Percentiles rank a stretch among this genome's conserved stretches.
These are phyloP conservation scores for Chondrilla cf. caribensis DNA, from an alignment of 37 sponge, comb jelly and placozoan genomes.

Conservation along the genomic window DNA sequence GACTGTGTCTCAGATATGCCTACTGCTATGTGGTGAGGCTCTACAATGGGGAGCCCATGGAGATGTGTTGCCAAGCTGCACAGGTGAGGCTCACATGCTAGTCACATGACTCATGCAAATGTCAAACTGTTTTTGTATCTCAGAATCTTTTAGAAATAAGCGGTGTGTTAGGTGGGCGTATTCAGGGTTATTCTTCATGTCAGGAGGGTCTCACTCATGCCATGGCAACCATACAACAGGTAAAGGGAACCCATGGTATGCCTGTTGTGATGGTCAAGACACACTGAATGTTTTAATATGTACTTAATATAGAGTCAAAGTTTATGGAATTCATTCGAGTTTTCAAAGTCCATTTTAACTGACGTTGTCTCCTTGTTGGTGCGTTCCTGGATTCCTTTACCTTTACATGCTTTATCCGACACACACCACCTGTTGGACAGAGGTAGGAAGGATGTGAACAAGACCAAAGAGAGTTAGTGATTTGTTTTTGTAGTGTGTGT, in stretches of 20 bases:
- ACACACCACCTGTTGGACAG: conserved; percentile 12
- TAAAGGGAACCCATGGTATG: neutral
- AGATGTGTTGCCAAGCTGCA: conserved; percentile 50
- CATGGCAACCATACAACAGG: conserved; percentile 40
- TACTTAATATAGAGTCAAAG: conserved; percentile 24
- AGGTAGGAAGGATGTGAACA: neutral
- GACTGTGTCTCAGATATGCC: conserved; percentile 14
- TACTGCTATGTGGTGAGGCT: conserved; percentile 63
- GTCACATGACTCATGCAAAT: no score
- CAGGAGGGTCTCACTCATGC: conserved; percentile 46
- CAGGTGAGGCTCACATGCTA: conserved; percentile 37
- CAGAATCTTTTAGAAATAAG: conserved; percentile 44
- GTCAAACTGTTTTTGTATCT: no score
- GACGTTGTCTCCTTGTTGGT: conserved; percentile 39
- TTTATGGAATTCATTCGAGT: conserved; percentile 30
- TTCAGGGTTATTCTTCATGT: conserved; percentile 3
- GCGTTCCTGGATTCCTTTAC: conserved; percentile 10
- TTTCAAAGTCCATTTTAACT: conserved; percentile 10
- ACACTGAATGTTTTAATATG: neutral
- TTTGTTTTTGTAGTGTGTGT: neutral
- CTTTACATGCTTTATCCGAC: conserved; percentile 44
- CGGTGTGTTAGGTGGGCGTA: neutral
- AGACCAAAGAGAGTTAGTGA: neutral
- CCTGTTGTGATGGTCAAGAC: neutral
- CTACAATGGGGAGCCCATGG: conserved; percentile 56